These are phyloP conservation scores for Rhingia campestris DNA, from an alignment of 2,888 invertebrate genomes.

Conservation along the genomic window DNA sequence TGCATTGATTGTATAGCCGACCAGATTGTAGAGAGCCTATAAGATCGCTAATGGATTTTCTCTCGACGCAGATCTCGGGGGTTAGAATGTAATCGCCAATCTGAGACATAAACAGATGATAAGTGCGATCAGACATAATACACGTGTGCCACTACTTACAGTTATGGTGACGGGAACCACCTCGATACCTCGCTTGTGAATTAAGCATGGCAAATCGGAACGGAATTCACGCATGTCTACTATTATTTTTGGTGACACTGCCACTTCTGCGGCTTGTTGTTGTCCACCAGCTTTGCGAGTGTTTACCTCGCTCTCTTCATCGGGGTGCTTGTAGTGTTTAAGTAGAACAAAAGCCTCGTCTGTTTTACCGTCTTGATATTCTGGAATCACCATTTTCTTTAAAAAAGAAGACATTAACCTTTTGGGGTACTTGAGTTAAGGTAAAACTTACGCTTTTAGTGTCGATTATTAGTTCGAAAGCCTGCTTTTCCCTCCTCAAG, in stretches of 20 bases:
- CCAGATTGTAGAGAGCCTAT: slow-evolving; percentile 98
- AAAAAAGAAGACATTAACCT: slow-evolving; percentile 72
- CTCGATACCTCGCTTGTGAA: slow-evolving; percentile 96
- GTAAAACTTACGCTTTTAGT: slow-evolving; percentile 90
- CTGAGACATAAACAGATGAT: slow-evolving; percentile 82
- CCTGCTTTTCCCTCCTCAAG: slow-evolving; percentile 94
- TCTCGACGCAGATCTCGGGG: slow-evolving; percentile 97
- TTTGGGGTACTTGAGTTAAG: background rate
- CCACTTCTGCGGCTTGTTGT: slow-evolving; percentile 77
- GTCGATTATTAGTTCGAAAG: slow-evolving; percentile 95
- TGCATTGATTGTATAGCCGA: slow-evolving; percentile 96
- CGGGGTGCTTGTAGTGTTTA: slow-evolving; percentile 78
- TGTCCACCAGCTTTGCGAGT: slow-evolving; percentile 90
- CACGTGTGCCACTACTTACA: slow-evolving; percentile 81
- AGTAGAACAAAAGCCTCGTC: slow-evolving; percentile 85
- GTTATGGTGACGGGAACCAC: slow-evolving; percentile 94
- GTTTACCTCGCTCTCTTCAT: slow-evolving; percentile 80
- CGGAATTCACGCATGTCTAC: slow-evolving; percentile 99
- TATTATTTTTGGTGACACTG: slow-evolving; percentile 85
- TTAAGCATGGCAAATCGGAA: slow-evolving; percentile 95
- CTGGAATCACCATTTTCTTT: slow-evolving; percentile 93
- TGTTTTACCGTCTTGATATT: slow-evolving; percentile 93
- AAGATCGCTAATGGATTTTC: slow-evolving; percentile 97
- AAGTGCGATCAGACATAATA: background rate
- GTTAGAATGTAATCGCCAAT: slow-evolving; percentile 99